Conservation (phyloP, 2,888 invertebrate species). For the Thecophora atra region DNA sequence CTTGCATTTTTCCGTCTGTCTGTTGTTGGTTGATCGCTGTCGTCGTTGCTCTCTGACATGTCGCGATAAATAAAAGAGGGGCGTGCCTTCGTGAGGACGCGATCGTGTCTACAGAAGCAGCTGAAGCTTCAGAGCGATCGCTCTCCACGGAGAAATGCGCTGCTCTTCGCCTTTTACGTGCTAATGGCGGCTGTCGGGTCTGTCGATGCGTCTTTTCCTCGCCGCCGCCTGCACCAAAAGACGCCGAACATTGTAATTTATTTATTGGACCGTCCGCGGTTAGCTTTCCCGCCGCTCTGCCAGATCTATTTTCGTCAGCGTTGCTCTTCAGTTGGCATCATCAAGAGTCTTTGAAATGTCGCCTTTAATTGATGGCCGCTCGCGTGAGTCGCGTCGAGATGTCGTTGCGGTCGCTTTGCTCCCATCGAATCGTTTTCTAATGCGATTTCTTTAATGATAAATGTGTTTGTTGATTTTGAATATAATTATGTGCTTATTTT, state of each 20-base stretch:
- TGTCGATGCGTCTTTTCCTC: neutral
- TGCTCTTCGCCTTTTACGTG: neutral
- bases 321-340: conserved; percentile 19
- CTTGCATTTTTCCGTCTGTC: neutral
- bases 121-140: neutral
- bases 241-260: neutral
- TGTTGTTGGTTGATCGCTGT: neutral
- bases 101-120: neutral
- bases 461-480: too few relatives aligned
- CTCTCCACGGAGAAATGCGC: neutral
- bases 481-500: too few relatives aligned
- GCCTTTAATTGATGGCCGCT: conserved; percentile 59
- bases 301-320: neutral
- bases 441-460: neutral
- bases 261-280: neutral
- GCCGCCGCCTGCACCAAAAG: neutral
- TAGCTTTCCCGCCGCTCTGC: neutral
- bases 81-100: neutral
- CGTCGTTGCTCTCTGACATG: neutral
- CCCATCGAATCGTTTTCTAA: conserved; percentile 5
- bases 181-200: neutral
- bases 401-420: conserved; percentile 37
- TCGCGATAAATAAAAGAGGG: neutral
- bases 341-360: conserved; percentile 9
- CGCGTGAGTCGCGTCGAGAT: conserved; percentile 45